Evolutionary conservation across 2,113 vertebrate species (phyloP).

Genomic region (Paralichthys olivaceus): DNA sequence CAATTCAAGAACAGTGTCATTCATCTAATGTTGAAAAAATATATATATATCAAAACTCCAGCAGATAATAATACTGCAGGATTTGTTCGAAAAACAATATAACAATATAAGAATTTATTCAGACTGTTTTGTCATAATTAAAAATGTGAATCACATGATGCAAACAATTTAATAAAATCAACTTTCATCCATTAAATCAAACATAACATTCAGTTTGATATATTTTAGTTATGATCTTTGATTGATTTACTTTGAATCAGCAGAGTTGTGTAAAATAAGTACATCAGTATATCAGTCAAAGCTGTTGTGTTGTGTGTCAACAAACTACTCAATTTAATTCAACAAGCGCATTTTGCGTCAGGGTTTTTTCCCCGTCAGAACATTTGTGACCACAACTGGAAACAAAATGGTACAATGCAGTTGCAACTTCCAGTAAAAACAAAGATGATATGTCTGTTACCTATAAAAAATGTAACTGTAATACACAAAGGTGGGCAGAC

Average conservation of each 20-base stretch:
- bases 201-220: not conserved
- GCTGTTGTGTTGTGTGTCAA: no score
- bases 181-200: not conserved
- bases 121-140: no score
- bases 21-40: no score
- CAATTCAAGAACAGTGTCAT: no score
- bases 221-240: not conserved
- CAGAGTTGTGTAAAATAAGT: not conserved
- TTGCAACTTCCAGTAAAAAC: not conserved
- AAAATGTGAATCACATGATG: no score
- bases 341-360: no score
- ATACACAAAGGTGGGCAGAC: not conserved
- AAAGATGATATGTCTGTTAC: not conserved
- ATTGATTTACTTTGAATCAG: not conserved
- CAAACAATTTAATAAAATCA: not conserved
- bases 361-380: not conserved
- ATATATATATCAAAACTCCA: no score
- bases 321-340: no score
- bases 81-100: no score
- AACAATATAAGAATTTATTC: no score
- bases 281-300: not conserved
- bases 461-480: constrained; percentile 10
- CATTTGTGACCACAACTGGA: not conserved
- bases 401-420: not conserved
- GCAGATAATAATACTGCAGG: no score